Evolutionary conservation across 2,797 vertebrate species (phyloP).

Genomic region (Salmo trutta): DNA sequence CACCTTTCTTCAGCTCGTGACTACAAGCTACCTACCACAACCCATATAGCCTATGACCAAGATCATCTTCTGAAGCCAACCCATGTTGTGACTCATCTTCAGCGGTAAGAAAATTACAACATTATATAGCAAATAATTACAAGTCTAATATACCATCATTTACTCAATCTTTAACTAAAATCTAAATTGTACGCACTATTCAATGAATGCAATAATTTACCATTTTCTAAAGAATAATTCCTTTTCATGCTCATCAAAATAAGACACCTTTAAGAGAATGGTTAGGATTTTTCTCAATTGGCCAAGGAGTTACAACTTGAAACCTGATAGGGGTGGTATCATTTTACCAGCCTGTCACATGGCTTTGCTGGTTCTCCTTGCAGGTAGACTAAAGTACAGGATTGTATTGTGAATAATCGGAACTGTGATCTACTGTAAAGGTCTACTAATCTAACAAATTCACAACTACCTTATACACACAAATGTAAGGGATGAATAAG

Average conservation of each 20-base stretch:
- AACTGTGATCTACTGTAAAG: not conserved
- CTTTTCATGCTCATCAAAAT: not conserved
- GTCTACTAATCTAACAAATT: not conserved
- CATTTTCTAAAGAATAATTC: not conserved
- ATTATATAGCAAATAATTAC: not conserved
- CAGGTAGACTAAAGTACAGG: not conserved
- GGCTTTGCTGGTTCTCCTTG: not conserved
- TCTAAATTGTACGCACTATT: not conserved
- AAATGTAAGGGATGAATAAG: not conserved
- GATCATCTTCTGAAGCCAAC: not conserved
- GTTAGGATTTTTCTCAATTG: not conserved
- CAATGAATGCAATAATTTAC: not conserved
- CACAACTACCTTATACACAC: too few relatives aligned
- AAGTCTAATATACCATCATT: not conserved
- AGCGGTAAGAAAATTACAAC: slow-evolving; percentile 50
- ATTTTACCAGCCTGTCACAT: not conserved
- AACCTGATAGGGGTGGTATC: not conserved
- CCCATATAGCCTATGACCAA: not conserved
- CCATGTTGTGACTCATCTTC: slow-evolving; percentile 64
- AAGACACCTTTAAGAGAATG: not conserved
- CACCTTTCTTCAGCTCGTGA: too few relatives aligned
- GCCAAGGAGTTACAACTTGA: not conserved
- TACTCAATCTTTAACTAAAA: not conserved
- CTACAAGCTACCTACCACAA: too few relatives aligned
- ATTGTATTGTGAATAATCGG: not conserved